Evolutionary conservation across 2,888 invertebrate genomes (phyloP).

Genomic region (Lycaena phlaeas): DNA sequence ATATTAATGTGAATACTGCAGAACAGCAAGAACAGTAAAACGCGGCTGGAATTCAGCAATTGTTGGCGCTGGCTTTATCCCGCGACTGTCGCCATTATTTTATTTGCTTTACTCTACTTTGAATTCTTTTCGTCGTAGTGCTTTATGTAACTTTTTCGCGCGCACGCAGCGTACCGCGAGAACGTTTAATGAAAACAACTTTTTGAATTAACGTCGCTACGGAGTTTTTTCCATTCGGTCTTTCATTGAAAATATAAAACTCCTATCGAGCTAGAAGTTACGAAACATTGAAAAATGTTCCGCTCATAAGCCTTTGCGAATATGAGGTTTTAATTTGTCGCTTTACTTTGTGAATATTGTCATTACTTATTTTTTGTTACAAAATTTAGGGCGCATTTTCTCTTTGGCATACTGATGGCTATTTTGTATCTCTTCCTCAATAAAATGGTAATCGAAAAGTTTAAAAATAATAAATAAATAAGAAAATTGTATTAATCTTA

Average conservation of each 20-base stretch:
- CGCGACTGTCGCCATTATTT: conserved; percentile 41
- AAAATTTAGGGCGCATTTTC: background rate
- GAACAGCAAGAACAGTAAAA: conserved; percentile 28
- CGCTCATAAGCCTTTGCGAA: conserved; percentile 26
- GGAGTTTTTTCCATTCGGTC: conserved; percentile 47
- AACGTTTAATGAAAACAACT: conserved; percentile 65
- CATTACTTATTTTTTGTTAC: conserved; percentile 3
- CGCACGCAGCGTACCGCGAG: conserved; percentile 42
- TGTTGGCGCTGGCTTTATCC: conserved; percentile 54
- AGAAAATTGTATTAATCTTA: no score
- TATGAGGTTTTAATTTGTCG: conserved; percentile 14
- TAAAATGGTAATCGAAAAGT: no score
- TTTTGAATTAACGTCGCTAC: conserved; percentile 65
- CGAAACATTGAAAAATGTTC: conserved; percentile 23
- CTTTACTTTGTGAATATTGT: conserved; percentile 6
- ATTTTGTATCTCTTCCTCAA: no score
- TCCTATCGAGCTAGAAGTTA: conserved; percentile 44
- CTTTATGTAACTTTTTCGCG: conserved; percentile 50
- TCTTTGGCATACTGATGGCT: no score
- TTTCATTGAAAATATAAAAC: conserved; percentile 54
- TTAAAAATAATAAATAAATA: no score
- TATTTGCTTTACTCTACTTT: conserved; percentile 53
- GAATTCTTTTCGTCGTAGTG: conserved; percentile 54
- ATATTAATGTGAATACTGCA: conserved; percentile 22
- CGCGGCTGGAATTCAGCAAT: conserved; percentile 58